Evolutionary conservation across 2,797 vertebrate genomes (phyloP).

Genomic region (Hemitrygon akajei): DNA sequence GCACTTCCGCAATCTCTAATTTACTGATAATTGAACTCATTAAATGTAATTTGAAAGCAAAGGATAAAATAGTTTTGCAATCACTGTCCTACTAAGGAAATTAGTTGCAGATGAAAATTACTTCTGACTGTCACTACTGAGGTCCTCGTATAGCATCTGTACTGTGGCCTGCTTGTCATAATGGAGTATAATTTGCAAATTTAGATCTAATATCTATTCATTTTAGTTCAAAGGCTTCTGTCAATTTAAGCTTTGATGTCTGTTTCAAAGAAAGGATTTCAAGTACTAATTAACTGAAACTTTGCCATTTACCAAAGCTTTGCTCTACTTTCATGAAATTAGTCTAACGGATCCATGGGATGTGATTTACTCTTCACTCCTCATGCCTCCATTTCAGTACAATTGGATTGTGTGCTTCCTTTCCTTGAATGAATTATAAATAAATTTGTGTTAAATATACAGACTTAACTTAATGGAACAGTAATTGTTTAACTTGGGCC

Average conservation of each 20-base stretch:
- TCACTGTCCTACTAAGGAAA: neutral
- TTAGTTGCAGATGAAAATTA: conserved; percentile 10
- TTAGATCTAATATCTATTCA: neutral
- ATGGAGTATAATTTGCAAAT: conserved; percentile 18
- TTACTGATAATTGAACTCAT: conserved; percentile 20
- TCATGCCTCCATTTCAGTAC: too few species aligned
- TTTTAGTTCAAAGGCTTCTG: conserved; percentile 2
- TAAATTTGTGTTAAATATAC: neutral
- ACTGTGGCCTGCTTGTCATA: neutral
- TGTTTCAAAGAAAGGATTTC: neutral
- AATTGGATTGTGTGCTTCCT: neutral
- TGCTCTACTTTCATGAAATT: neutral
- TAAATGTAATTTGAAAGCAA: conserved; percentile 16
- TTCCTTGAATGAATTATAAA: neutral
- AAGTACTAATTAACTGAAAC: neutral
- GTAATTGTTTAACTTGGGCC: neutral
- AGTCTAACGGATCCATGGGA: neutral
- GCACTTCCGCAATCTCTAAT: neutral
- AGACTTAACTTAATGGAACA: neutral
- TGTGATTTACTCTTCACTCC: neutral
- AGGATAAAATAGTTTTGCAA: conserved; percentile 17
- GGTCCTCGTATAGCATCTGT: neutral
- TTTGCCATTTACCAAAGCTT: neutral
- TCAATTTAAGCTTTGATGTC: neutral
- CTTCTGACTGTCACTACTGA: neutral